These are phyloP conservation scores for Spongia lamella DNA, from an alignment of 37 sponge, comb jelly and placozoan species.

Conservation along the genomic window DNA sequence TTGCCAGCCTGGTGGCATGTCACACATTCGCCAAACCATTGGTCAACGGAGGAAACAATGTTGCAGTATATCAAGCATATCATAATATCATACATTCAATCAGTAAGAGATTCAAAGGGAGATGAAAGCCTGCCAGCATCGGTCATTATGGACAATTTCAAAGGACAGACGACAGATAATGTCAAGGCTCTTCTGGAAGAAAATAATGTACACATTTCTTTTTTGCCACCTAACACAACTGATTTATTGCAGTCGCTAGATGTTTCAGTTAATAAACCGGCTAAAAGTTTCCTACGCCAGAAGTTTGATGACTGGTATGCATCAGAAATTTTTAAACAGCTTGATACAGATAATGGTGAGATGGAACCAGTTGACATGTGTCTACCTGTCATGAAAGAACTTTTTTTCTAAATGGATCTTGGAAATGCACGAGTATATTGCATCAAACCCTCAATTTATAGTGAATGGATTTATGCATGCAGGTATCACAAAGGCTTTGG, in stretches of 20 bases:
- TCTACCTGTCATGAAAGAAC: too few relatives aligned
- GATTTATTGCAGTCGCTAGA: too few relatives aligned
- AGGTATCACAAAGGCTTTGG: slow-evolving; percentile 26
- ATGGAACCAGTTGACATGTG: too few relatives aligned
- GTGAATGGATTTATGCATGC: slow-evolving; percentile 18
- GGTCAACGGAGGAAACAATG: slow-evolving; percentile 33
- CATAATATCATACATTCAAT: slow-evolving; percentile 9
- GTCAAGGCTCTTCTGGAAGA: too few relatives aligned
- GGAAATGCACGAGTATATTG: slow-evolving; percentile 8
- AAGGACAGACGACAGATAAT: slow-evolving; percentile 19
- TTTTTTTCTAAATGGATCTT: slow-evolving; percentile 17
- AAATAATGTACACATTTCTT: too few relatives aligned
- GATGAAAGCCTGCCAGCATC: neutral
- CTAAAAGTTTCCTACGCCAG: too few relatives aligned
- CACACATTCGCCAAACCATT: slow-evolving; percentile 30
- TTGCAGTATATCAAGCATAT: slow-evolving; percentile 28
- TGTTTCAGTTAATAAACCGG: too few relatives aligned
- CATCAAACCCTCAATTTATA: slow-evolving; percentile 8
- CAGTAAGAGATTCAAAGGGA: neutral
- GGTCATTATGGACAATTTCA: slow-evolving; percentile 20
- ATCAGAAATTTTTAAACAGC: too few relatives aligned
- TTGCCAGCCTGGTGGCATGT: slow-evolving; percentile 34
- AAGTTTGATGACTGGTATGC: too few relatives aligned
- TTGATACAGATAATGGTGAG: too few relatives aligned
- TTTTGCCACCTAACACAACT: too few relatives aligned